Evolutionary conservation across 2,113 vertebrate species (phyloP), one percentile per base, ranked within the genome.

Genomic region (Hemiscyllium ocellatum): DNA sequence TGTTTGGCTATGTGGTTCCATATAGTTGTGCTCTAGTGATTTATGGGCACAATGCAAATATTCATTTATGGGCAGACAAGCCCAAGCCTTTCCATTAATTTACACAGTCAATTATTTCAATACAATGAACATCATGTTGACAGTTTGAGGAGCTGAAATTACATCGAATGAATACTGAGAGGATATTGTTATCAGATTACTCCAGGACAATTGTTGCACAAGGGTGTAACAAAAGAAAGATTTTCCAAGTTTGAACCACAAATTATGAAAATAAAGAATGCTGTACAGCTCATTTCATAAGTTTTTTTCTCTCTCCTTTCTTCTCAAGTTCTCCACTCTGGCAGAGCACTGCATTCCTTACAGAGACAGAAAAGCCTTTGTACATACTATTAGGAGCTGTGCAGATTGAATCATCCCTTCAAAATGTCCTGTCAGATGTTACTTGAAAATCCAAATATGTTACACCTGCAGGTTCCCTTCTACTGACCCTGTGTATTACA

Each of bases 221-320:
- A n/a, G 33, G 65, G 33, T 37, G 61, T n/a, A 29, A 94, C 65
- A 65, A 90, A 94, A 19, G 65, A 66, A 94, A 20, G 2, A 94
- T 68, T 94, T n/a, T 94, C 90, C 90, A 68, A 65, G 66, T 94
- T 94, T 42, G 29, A 94, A 94, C 33, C 33, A 94, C 65, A 68
- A 68, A 94, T 94, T 61, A 61, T n/a, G 56, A 61, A 29, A 33
- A 68, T 17, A 94, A 68, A 94, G n/a, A 68, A 68, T 42, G 33
- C 33, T 42, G 1, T 29, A 56, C 29, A 56, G 86, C 86, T 24
- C 86, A 89, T 8, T 56, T 89, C 12, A 3, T 52, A 89, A 13
- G 10, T 89, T 94, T 37, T 42, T 66, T 68, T 37, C 56, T 7
- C 72, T 66, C 56, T 2, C 61, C 33, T 37, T 37, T 89, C 47